Evolutionary conservation across 2,888 invertebrate species (phyloP), one percentile per base, ranked within the genome.

Genomic region (Conops quadrifasciatus): DNA sequence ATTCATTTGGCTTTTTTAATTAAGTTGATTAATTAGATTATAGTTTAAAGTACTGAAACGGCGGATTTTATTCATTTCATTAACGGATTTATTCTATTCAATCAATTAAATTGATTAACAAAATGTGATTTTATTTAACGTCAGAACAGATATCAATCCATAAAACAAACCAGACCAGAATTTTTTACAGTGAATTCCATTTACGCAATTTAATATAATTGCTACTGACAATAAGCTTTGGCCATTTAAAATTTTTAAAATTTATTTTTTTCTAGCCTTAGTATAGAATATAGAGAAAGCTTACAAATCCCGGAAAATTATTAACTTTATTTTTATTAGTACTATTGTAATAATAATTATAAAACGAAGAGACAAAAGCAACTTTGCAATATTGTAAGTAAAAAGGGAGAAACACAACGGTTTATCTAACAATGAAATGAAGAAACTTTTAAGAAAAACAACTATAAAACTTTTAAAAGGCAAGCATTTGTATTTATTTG

Each of bases 191-290:
- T 71, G 65, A 66, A 72, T 43, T 64, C 53, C 59, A 56, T 28
- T 71, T 70, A 72, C 65, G 73, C 62, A 71, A 67, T 70, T 71
- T 53, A 75, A 74, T 72, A 65, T 74, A 77, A 82, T 82, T 81
- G 84, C 84, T 84, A 83, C 81, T 81, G 84, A 84, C 84, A 84
- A 84, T 84, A 84, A 84, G 83, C 83, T 84, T 84, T 84, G 81
- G 83, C 84, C 83, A 84, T 79, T 76, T 75, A 73, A 60, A 65
- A 65, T 16, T 45, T 58, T 45, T 36, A 7, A 36, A 36, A 36
- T 9, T 9, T 36, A 7, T 36, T 36, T 9, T 36, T 36, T 36
- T 36, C 5, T 36, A 36, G 36, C 36, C 19, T 47, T 67, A 67
- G 36, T 30, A 21, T 59, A 49, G 60, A 62, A 73, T 70, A 71